Base-by-base conservation (phyloP, 2,888 invertebrate genomes). In the Torymus aiolomorphi region DNA sequence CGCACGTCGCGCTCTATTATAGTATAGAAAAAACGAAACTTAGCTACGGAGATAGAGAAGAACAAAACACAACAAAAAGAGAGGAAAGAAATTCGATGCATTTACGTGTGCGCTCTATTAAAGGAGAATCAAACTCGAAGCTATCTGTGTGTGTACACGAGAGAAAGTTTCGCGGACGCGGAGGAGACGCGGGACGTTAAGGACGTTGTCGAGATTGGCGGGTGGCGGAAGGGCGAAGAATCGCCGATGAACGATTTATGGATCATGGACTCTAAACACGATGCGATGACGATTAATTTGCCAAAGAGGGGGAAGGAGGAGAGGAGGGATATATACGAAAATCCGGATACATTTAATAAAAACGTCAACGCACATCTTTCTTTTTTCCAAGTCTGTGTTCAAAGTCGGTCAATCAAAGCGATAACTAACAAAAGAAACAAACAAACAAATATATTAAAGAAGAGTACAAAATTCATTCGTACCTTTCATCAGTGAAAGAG, bases 241-340 rank as follows among this genome's bases (percentile, higher is more conserved):
- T 86, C 84, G 84, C 84, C 84, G 83, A 85, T 80, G 61, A 61
- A 85, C 42, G 42, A 42, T 84, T 84, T 84, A 76, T 83, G 86
- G 86, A 87, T 86, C 85, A 85, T 85, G 84, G 81, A 71, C 71
- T 71, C 69, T 76, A 74, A 65, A 70, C 66, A 51, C 61, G 56
- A 67, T 71, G 57, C 66, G 67, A 73, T 65, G 65, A 52, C 14
- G 57, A 76, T 14, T 52, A 67, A 72, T 63, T 76, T 80, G 63
- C 62, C 80, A 79, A 80, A 81, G 56, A 76, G 8, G 42, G 8
- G 8, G 42, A 42, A n/a, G 66, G 56, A 51, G 70, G 31, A 24
- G 76, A 59, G 57, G 12, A 56, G 54, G 61, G 42, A 8, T 31
- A 42, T 42, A 42, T 42, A 62, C 66, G 54, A 69, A 56, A 76